Conservation (phyloP, 1,140 invertebrate species). For the Archegozetes longisetosus region DNA sequence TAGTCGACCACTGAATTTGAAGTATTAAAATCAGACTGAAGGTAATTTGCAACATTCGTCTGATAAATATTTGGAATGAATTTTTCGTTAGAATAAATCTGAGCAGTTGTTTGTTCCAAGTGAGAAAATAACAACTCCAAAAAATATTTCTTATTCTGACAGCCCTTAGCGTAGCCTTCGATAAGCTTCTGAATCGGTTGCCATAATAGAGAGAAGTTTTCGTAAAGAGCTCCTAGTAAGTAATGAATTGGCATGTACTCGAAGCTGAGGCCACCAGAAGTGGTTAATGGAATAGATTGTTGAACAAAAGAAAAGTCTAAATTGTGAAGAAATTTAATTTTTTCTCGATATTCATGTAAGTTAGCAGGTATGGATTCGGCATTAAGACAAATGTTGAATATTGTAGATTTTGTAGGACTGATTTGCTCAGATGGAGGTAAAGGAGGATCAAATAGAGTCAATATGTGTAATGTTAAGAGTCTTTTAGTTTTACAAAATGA, state of each 20-base stretch:
- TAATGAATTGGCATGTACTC: constrained; percentile 45
- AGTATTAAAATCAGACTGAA: neutral
- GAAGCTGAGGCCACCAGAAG: constrained; percentile 1
- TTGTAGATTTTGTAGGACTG: constrained; percentile 23
- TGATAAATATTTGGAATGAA: neutral
- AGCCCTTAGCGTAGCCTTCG: neutral
- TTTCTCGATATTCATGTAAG: constrained; percentile 58
- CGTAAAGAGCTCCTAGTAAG: constrained; percentile 59
- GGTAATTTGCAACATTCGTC: neutral
- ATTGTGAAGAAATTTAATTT: constrained; percentile 51
- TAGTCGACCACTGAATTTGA: neutral
- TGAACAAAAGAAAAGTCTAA: constrained; percentile 36
- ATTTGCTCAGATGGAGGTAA: constrained; percentile 29
- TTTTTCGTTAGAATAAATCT: neutral
- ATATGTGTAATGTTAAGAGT: constrained; percentile 47
- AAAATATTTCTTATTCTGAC: neutral
- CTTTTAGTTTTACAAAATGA: constrained; percentile 35
- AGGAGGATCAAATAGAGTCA: constrained; percentile 44
- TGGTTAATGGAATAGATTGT: constrained; percentile 21
- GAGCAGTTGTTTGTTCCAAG: neutral
- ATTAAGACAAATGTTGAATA: constrained; percentile 48
- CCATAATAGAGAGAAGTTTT: constrained; percentile 79
- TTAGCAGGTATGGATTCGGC: constrained; percentile 47
- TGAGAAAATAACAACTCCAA: constrained; percentile 4
- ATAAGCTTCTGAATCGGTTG: constrained; percentile 50